A percentile compares a stretch with the other conserved stretches of the same genome.
Conservation (phyloP, 2,888 invertebrate genomes). For the Lissocephala sabroskyi region DNA sequence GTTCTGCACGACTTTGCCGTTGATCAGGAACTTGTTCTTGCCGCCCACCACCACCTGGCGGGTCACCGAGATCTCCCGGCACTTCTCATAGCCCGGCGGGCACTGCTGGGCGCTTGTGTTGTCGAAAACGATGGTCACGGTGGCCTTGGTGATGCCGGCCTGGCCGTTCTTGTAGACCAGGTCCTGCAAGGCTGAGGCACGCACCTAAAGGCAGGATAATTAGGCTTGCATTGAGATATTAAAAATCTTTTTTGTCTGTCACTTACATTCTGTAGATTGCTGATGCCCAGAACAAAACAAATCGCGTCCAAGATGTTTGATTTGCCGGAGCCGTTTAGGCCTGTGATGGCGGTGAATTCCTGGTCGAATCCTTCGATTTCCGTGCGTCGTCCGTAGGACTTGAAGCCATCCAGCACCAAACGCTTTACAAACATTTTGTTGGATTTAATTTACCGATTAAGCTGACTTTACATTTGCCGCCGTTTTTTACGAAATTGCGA, state of each 20-base stretch:
- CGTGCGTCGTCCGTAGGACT: constrained; percentile 95
- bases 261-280: constrained; percentile 90
- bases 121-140: constrained; percentile 96
- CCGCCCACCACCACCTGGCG: constrained; percentile 89
- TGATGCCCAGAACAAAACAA: constrained; percentile 97
- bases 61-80: constrained; percentile 92
- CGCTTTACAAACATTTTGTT: constrained; percentile 90
- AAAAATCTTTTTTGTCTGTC: no score
- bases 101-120: constrained; percentile 86
- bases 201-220: constrained; percentile 77
- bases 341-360: constrained; percentile 98
- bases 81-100: constrained; percentile 93
- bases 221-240: no score
- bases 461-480: constrained; percentile 23
- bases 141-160: constrained; percentile 95
- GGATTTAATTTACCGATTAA: neutral
- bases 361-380: constrained; percentile 94
- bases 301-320: constrained; percentile 98
- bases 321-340: constrained; percentile 97
- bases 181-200: constrained; percentile 92
- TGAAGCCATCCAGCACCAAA: constrained; percentile 96
- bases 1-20: constrained; percentile 92
- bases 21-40: constrained; percentile 94
- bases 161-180: constrained; percentile 98
- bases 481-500: constrained; percentile 23